Evolutionary conservation across 2,113 vertebrate species (phyloP).

Genomic region (Budorcas taxicolor): DNA sequence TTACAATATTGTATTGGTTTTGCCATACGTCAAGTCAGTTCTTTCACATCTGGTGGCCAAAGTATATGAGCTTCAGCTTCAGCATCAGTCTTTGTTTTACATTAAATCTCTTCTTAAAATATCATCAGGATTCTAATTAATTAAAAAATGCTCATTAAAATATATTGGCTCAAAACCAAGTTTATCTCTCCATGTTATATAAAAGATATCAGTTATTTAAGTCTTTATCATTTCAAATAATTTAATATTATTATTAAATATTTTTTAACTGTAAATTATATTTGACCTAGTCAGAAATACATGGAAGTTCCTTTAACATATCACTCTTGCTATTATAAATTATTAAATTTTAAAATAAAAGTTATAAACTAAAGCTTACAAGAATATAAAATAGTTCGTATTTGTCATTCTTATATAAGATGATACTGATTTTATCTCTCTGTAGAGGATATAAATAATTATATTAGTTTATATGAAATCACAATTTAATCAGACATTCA

Average conservation of each 20-base stretch:
- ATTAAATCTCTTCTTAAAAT: neutral
- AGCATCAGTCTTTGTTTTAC: neutral
- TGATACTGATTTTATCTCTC: neutral
- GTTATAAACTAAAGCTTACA: neutral
- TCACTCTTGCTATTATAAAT: neutral
- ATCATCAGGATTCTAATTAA: neutral
- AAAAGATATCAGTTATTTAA: neutral
- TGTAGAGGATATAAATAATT: neutral
- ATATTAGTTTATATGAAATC: neutral
- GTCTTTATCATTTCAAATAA: neutral
- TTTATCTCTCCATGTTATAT: neutral
- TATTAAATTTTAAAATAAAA: neutral
- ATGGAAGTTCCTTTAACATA: neutral
- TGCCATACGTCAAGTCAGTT: accelerated
- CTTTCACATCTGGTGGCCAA: too few species aligned
- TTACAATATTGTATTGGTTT: too few species aligned
- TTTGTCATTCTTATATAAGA: neutral
- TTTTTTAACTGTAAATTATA: neutral
- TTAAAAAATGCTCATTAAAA: neutral
- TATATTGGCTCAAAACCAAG: neutral
- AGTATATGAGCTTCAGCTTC: too few species aligned
- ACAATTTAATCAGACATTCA: neutral
- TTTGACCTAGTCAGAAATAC: neutral
- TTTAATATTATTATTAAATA: neutral
- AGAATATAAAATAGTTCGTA: neutral